Evolutionary conservation across 2,888 invertebrate species (phyloP), one percentile per base, ranked within the genome.

Genomic region (Cylloceria caligata): DNA sequence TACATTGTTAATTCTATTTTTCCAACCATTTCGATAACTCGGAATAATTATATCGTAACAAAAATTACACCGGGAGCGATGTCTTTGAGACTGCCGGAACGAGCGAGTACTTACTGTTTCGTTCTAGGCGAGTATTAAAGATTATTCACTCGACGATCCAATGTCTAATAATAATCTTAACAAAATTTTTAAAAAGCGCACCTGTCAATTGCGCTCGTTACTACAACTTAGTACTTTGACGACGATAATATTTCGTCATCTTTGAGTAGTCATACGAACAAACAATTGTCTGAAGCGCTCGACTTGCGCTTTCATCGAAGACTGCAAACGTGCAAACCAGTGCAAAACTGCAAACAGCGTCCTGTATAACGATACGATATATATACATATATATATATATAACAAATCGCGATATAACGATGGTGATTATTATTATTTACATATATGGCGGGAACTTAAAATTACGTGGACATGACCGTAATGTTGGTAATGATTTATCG

Each of bases 1-100:
- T 67, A 74, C 79, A 84, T 82, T 76, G 47, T 80, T 74, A 68
- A 71, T 47, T 79, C 57, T 21, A 3, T 34, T 62, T 39, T 73
- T 57, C 21, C 9, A 7, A n/a, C 3, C 39, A 21, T 21, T 55
- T 47, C 27, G 62, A 52, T 11, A 3, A 30, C 30, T 67, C 55
- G 27, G 36, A 60, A 64, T n/a, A 11, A 9, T 60, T 9, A 36
- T 68, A 71, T 24, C 67, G 47, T 9, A 27, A 24, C n/a, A 24
- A 52, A 52, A 24, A 52, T 24, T 11, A 52, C 9, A 52, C 52
- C 52, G 52, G 52, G 34, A 60, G 34, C 60, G 34, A 60, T 60
- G 60, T 16, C 34, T 60, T 52, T 52, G 36, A 36, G 52, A 34
- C 34, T 52, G 49, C 68, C 42, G 21, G 34, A 21, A 21, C 21